These are phyloP conservation scores for Psittacula derbiana DNA, from an alignment of 2,797 vertebrate species.

Conservation along the genomic window DNA sequence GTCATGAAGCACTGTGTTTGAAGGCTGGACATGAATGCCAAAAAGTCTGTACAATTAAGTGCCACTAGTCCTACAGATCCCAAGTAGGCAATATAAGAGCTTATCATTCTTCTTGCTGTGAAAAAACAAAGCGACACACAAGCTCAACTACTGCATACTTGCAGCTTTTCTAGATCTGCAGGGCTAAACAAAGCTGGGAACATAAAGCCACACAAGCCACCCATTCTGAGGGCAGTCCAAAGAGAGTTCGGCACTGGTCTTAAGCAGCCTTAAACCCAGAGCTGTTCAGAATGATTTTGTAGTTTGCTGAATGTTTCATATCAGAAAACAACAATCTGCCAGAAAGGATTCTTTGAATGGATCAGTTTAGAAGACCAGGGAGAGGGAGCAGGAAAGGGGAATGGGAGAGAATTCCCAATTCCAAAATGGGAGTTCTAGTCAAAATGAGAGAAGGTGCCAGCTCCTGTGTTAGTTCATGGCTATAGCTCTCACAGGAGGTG, in stretches of 20 bases:
- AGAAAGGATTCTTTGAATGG: background rate
- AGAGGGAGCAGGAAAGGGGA: background rate
- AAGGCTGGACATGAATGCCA: background rate
- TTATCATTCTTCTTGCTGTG: background rate
- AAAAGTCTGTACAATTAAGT: background rate
- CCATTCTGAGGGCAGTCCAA: background rate
- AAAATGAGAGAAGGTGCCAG: background rate
- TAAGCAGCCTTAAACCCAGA: background rate
- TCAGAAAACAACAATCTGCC: background rate
- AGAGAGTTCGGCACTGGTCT: background rate
- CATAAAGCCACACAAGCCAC: background rate
- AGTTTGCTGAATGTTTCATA: background rate
- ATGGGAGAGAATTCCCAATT: background rate
- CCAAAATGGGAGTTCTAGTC: background rate
- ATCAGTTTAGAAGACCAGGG: background rate
- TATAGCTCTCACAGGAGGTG: background rate
- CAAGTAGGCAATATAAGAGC: background rate
- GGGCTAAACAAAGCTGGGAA: background rate
- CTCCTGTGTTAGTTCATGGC: background rate
- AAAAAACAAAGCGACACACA: background rate
- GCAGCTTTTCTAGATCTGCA: background rate
- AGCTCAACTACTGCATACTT: background rate
- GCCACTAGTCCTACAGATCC: background rate
- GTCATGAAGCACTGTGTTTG: background rate
- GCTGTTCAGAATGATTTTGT: background rate